A percentile compares a stretch with the other conserved stretches of the same genome.
Conservation (phyloP, 2,888 invertebrate genomes). For the Oscheius onirici region DNA sequence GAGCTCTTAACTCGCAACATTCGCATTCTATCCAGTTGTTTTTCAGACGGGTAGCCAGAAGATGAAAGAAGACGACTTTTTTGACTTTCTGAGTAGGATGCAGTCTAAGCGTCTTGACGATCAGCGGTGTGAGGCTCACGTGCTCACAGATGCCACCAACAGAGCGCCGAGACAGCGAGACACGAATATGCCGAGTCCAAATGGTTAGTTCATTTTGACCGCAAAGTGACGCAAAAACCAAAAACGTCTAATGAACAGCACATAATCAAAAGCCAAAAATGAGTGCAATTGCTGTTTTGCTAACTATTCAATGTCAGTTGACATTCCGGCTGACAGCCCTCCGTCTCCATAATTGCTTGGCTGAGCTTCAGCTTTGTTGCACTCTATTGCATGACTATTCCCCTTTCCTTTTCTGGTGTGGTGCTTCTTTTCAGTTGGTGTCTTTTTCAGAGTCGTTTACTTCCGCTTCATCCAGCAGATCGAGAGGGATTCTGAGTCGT, state of each 20-base stretch:
- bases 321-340: neutral
- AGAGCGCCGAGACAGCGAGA: slow-evolving; percentile 17
- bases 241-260: neutral
- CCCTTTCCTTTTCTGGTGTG: neutral
- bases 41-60: neutral
- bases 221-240: neutral
- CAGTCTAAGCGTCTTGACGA: slow-evolving; percentile 65
- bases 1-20: slow-evolving; percentile 9
- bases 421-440: neutral
- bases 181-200: slow-evolving; percentile 15
- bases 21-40: neutral
- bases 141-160: slow-evolving; percentile 30
- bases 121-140: slow-evolving; percentile 55
- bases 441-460: neutral
- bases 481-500: neutral
- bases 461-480: neutral
- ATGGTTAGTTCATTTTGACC: slow-evolving; percentile 10
- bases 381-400: neutral
- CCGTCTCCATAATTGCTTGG: neutral
- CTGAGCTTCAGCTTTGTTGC: neutral
- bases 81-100: slow-evolving; percentile 55
- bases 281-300: neutral
- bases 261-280: neutral
- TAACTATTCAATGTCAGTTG: too few species aligned
- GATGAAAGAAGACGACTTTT: slow-evolving; percentile 36